These are phyloP conservation scores for Cheumatopsyche charites DNA, from an alignment of 1,140 invertebrate species.

Conservation along the genomic window DNA sequence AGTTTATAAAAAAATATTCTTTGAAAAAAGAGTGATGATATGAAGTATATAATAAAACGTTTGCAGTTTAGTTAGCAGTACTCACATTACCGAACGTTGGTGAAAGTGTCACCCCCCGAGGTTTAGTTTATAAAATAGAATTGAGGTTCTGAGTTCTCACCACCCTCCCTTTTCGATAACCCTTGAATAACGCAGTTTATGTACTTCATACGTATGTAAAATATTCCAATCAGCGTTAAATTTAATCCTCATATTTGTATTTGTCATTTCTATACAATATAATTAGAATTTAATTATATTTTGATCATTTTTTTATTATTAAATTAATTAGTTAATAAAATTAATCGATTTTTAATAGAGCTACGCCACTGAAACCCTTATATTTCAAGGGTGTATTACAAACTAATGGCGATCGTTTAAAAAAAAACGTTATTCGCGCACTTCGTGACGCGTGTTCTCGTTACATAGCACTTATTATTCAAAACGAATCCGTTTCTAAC, in stretches of 20 bases:
- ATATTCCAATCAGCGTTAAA: too few relatives aligned
- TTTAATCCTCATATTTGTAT: too few relatives aligned
- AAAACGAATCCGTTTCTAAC: neutral
- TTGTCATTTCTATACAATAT: too few relatives aligned
- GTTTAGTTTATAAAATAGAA: conserved; percentile 48
- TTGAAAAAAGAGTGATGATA: too few relatives aligned
- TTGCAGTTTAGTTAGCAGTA: conserved; percentile 19
- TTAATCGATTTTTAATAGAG: too few relatives aligned
- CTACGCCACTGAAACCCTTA: neutral
- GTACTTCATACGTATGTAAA: neutral
- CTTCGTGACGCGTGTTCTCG: conserved; percentile 3
- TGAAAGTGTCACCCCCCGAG: conserved; percentile 39
- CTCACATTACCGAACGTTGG: neutral
- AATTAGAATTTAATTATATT: too few relatives aligned
- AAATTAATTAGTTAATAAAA: too few relatives aligned
- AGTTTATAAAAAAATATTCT: too few relatives aligned
- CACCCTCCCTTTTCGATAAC: conserved; percentile 25
- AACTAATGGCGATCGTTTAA: conserved; percentile 21
- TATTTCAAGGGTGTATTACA: neutral
- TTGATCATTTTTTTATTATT: too few relatives aligned
- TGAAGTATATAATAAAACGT: conserved; percentile 13
- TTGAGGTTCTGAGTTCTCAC: conserved; percentile 38
- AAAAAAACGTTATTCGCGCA: conserved; percentile 12
- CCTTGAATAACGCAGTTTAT: conserved; percentile 1
- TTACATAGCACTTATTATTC: conserved; percentile 1